Evolutionary conservation across 2,797 vertebrate genomes (phyloP), one percentile per base, ranked within the genome.

Genomic region (Sebastes minor): DNA sequence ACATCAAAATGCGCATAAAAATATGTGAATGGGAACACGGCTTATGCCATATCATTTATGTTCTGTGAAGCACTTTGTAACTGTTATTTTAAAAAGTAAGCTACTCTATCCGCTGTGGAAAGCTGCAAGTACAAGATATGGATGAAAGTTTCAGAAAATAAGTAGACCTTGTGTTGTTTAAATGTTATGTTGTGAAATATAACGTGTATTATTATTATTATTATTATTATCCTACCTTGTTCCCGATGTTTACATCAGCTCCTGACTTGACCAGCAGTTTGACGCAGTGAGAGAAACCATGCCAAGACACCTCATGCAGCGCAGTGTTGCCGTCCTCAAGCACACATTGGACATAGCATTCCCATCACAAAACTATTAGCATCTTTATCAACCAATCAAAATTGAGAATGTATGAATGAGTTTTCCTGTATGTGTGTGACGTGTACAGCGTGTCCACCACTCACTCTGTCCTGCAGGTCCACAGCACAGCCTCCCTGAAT

Each of bases 221-320:
- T 32, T 2, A 18, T 64, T 3, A 4, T 20, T 5, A 1, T 30
- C 68, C 33, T 91, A 98, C 97, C 97, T 97, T 97, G 92, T 98
- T 98, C 88, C 92, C 97, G 82, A 96, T 94, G 83, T 97, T 95
- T 63, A 97, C 95, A 0, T 97, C 96, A 57, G 97, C 97, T 82
- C 97, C 97, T 7, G 97, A 96, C 92, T 97, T 97, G 90, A 98
- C 91, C 3, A 99, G 95, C 80, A 97, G 94, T 91, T 97, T 97
- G 88, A 97, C 96, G 60, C 97, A 97, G 74, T 96, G 95, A 86
- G 96, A 96, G 94, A 98, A 99, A 16, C 97, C 98, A 2, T 99
- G 97, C 97, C 97, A 99, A 7, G 96, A 96, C 0, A 95, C 97
- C 90, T 99, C 97, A 2, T 98, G 97, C 52, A 99, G 96, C 20